Percentiles rank a stretch among this genome's conserved stretches.
Conservation (phyloP, 2,113 vertebrate species). For the Bucco capensis region DNA sequence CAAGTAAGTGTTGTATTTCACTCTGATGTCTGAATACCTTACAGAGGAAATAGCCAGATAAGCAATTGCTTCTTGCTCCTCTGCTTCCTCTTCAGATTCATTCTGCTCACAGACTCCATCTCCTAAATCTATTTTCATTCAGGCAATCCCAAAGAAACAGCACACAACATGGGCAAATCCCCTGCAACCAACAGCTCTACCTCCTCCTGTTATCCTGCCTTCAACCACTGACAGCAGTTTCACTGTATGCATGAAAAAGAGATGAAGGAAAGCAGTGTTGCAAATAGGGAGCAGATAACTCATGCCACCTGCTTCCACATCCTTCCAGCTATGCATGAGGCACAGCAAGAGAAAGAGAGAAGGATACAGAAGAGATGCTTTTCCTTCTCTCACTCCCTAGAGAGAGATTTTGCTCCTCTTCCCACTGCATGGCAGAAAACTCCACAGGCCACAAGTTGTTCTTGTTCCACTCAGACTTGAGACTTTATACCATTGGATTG, state of each 20-base stretch:
- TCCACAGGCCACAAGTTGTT: neutral
- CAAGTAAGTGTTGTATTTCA: neutral
- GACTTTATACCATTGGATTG: neutral
- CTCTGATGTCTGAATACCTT: neutral
- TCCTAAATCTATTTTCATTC: neutral
- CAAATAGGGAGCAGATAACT: conserved; percentile 3
- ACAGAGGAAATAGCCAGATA: neutral
- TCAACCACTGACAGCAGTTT: neutral
- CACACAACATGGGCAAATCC: neutral
- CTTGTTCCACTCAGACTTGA: neutral
- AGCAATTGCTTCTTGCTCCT: neutral
- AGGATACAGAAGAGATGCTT: neutral
- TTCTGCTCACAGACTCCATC: neutral
- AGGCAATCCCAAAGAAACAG: neutral
- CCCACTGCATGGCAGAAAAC: neutral
- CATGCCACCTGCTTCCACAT: neutral
- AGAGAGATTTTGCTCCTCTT: conserved; percentile 13
- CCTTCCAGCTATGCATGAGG: neutral
- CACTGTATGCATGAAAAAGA: neutral
- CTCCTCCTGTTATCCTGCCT: conserved; percentile 15
- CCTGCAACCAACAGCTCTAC: neutral
- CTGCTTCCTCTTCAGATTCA: neutral
- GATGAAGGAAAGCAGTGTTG: neutral
- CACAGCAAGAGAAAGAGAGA: neutral
- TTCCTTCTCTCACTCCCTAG: neutral